Conservation (phyloP, 2,113 vertebrate genomes). For the Otis tarda region DNA sequence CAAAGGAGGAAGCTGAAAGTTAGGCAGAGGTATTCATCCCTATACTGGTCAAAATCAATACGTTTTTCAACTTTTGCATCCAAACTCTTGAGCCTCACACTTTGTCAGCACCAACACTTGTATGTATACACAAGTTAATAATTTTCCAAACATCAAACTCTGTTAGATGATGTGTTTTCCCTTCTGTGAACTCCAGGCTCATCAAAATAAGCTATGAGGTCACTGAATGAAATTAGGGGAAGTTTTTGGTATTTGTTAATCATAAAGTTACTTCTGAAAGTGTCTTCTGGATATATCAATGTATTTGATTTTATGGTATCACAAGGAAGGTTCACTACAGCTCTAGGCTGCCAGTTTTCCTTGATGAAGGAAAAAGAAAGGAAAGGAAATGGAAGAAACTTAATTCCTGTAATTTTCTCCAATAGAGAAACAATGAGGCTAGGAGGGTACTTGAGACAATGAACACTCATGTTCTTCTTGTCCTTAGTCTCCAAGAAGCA, state of each 20-base stretch:
- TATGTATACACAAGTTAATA: neutral
- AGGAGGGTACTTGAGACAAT: neutral
- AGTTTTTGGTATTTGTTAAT: neutral
- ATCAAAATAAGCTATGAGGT: neutral
- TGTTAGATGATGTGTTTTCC: rapidly evolving
- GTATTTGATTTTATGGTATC: neutral
- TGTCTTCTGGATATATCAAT: neutral
- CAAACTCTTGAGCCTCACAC: rapidly evolving
- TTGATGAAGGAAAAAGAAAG: neutral
- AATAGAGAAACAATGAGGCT: neutral
- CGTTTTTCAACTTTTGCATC: neutral
- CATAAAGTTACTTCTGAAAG: neutral
- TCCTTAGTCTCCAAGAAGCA: neutral
- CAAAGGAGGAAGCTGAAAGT: neutral
- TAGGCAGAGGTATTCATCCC: neutral
- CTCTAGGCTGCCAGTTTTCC: neutral
- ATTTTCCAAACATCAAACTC: neutral
- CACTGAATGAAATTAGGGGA: neutral
- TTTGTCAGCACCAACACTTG: neutral
- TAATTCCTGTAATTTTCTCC: neutral
- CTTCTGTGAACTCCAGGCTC: neutral
- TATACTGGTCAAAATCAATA: neutral
- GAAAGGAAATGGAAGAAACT: neutral
- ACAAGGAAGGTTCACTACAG: neutral
- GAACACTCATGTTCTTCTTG: neutral